Percentiles rank a stretch among this genome's conserved stretches.
Conservation (phyloP, 2,888 invertebrate species). For the Rhagonycha fulva region DNA sequence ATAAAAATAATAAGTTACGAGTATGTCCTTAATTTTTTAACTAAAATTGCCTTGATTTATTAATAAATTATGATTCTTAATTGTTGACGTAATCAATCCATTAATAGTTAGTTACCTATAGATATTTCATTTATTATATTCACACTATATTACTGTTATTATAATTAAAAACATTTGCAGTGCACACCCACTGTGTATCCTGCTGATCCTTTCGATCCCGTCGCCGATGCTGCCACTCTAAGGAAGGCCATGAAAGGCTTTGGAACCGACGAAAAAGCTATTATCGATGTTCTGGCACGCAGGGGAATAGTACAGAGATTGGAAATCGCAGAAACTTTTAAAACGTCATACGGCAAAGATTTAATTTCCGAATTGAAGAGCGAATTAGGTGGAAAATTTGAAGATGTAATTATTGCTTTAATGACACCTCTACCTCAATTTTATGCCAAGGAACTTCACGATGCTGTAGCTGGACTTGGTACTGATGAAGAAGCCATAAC, state of each 20-base stretch:
- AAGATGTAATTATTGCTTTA: conserved; percentile 86
- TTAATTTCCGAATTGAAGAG: conserved; percentile 80
- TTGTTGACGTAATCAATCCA: neutral
- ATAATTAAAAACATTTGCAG: conserved; percentile 52
- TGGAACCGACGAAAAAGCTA: conserved; percentile 89
- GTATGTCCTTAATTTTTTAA: neutral
- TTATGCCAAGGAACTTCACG: conserved; percentile 88
- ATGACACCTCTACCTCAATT: conserved; percentile 90
- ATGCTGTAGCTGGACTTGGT: conserved; percentile 84
- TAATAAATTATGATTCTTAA: neutral
- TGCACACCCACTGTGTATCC: conserved; percentile 89
- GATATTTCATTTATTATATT: too few species aligned
- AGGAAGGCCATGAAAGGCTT: conserved; percentile 93
- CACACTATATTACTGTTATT: neutral
- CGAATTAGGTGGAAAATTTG: conserved; percentile 87
- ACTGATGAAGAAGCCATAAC: conserved; percentile 91
- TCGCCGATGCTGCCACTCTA: conserved; percentile 80
- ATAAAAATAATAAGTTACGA: neutral
- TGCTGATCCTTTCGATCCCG: conserved; percentile 83
- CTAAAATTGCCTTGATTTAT: neutral
- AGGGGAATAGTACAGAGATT: conserved; percentile 89
- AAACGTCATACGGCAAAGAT: conserved; percentile 90
- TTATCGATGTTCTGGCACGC: conserved; percentile 86
- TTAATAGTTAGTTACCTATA: neutral
- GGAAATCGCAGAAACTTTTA: conserved; percentile 89